A percentile compares a stretch with the other conserved stretches of the same genome.
phyloP scores from a whole-genome alignment of 2,888 invertebrate genomes.

The Orthosia gothica region DNA sequence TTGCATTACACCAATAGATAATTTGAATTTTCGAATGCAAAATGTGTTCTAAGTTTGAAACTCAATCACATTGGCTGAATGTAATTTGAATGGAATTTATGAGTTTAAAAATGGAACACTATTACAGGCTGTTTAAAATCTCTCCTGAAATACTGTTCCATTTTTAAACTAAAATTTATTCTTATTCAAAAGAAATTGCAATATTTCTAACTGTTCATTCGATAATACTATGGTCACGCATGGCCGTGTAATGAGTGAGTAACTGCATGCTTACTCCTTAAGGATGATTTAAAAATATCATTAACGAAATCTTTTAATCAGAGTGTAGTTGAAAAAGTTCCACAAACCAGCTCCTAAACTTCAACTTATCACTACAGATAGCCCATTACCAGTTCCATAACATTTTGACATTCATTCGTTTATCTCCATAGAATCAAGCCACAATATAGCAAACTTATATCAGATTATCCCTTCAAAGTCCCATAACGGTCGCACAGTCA shows the following conservation, averaged over 20 bases:
- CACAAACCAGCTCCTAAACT: background rate
- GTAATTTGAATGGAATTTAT: background rate
- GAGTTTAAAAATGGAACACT: no score
- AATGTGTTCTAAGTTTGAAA: background rate
- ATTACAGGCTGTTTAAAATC: no score
- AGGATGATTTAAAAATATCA: no score
- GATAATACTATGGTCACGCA: no score
- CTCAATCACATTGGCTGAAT: background rate
- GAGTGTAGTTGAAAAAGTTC: no score
- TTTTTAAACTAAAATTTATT: background rate
- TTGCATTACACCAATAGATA: background rate
- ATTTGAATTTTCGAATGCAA: slow-evolving; percentile 11
- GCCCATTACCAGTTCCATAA: slow-evolving; percentile 3
- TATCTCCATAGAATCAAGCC: slow-evolving; percentile 47
- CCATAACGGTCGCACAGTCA: slow-evolving; percentile 48
- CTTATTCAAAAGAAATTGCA: no score
- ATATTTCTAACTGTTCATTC: no score
- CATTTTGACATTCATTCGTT: slow-evolving; percentile 41
- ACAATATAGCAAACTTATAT: slow-evolving; percentile 49
- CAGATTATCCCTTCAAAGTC: slow-evolving; percentile 51
- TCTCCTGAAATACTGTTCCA: background rate
- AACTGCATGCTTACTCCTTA: no score
- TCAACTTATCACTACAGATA: background rate
- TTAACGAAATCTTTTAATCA: no score
- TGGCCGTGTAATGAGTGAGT: no score